A percentile compares a stretch with the other conserved stretches of the same genome.
Evolutionary conservation across 2,113 vertebrate genomes (phyloP).

Genomic region (Hemicordylus capensis): DNA sequence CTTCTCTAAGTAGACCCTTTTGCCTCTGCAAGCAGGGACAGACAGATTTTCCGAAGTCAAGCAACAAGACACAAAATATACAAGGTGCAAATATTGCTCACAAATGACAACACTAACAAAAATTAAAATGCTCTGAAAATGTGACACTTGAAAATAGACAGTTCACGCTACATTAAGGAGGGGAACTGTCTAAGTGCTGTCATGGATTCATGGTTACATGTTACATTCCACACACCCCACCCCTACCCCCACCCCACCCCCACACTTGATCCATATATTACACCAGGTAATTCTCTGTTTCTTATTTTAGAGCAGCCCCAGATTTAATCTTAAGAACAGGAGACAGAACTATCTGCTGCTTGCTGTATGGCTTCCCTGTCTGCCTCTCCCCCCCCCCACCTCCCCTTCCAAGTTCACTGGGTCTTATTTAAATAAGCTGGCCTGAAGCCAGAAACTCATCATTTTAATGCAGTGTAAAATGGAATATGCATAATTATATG

Average conservation of each 20-base stretch:
- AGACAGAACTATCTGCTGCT: conserved; percentile 71
- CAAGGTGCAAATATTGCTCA: conserved; percentile 53
- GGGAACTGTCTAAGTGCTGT: background rate
- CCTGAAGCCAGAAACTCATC: conserved; percentile 89
- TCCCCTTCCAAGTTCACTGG: conserved; percentile 80
- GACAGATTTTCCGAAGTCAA: conserved; percentile 53
- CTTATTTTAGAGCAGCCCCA: conserved; percentile 50
- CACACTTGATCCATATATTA: conserved; percentile 35
- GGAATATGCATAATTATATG: conserved; percentile 93
- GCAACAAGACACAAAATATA: conserved; percentile 7
- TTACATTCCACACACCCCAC: background rate
- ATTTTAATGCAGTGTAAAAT: conserved; percentile 90
- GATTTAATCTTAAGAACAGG: conserved; percentile 65
- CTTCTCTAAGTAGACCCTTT: conserved; percentile 23
- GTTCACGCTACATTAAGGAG: conserved; percentile 23
- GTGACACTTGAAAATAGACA: conserved; percentile 47
- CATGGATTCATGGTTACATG: rapidly evolving
- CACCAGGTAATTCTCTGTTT: conserved; percentile 64
- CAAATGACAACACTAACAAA: conserved; percentile 33
- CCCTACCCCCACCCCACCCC: background rate
- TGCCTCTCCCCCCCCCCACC: conserved; percentile 76
- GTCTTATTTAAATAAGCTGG: conserved; percentile 92
- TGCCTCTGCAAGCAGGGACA: background rate
- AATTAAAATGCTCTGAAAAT: conserved; percentile 9
- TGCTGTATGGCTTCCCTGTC: conserved; percentile 31